phyloP scores from a whole-genome alignment of 1,140 invertebrate genomes.

The Monomorium pharaonis region DNA sequence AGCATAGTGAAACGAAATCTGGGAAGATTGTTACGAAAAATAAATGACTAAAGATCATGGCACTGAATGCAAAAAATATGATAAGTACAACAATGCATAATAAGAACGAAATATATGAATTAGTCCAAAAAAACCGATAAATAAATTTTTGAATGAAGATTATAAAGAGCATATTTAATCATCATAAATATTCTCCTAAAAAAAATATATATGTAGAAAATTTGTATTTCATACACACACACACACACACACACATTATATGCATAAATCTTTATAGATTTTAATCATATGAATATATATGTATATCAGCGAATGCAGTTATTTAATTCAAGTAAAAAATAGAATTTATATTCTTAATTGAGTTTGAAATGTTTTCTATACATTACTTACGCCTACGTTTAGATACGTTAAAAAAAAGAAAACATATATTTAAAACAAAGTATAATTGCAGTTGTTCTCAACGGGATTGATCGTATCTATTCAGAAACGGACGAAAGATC shows the following conservation, averaged over 20 bases:
- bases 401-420: not conserved
- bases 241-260: not conserved
- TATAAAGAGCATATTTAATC: not conserved
- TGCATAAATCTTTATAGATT: too few relatives aligned
- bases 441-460: conserved; percentile 48
- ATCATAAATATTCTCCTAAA: not conserved
- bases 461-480: conserved; percentile 54
- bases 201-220: not conserved
- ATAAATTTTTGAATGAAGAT: not conserved
- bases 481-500: not conserved
- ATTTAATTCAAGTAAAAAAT: not conserved
- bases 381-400: too few relatives aligned
- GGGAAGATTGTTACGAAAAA: not conserved
- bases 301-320: not conserved
- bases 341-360: not conserved
- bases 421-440: not conserved
- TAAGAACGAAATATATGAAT: not conserved
- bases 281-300: not conserved
- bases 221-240: not conserved
- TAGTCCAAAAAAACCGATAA: not conserved
- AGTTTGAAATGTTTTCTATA: not conserved
- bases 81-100: not conserved
- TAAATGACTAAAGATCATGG: not conserved
- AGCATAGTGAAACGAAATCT: not conserved
- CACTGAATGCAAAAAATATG: not conserved